Conservation (phyloP, 2,797 vertebrate genomes). For the Novumbra hubbsi region DNA sequence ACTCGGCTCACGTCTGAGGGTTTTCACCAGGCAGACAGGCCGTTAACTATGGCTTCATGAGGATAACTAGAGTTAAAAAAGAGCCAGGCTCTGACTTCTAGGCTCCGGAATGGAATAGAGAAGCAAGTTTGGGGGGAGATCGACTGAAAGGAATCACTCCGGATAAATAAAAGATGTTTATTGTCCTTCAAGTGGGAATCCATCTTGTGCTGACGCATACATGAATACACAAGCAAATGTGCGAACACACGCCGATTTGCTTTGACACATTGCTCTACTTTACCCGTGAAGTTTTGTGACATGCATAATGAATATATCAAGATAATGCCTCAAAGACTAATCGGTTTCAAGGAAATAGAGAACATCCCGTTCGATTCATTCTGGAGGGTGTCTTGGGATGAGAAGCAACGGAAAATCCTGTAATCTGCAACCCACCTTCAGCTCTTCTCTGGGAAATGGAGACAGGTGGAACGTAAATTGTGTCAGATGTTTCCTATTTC, state of each 20-base stretch:
- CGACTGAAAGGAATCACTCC: background rate
- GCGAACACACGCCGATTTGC: conserved; percentile 21
- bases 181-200: background rate
- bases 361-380: conserved; percentile 39
- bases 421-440: conserved; percentile 24
- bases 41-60: background rate
- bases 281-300: conserved; percentile 35
- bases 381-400: conserved; percentile 14
- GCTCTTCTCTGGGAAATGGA: conserved; percentile 13
- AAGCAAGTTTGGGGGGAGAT: background rate
- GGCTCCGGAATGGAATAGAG: background rate
- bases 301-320: conserved; percentile 26
- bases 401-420: conserved; percentile 17
- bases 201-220: background rate
- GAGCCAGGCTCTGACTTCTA: background rate
- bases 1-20: background rate
- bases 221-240: conserved; percentile 1
- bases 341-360: conserved; percentile 29
- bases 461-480: conserved; percentile 12
- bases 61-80: background rate
- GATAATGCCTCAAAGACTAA: conserved; percentile 7
- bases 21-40: background rate
- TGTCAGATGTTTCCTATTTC: conserved; percentile 26
- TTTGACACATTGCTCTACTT: conserved; percentile 33
- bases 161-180: background rate